phyloP scores from a whole-genome alignment of 2,888 invertebrate genomes.

The Conops quadrifasciatus region DNA sequence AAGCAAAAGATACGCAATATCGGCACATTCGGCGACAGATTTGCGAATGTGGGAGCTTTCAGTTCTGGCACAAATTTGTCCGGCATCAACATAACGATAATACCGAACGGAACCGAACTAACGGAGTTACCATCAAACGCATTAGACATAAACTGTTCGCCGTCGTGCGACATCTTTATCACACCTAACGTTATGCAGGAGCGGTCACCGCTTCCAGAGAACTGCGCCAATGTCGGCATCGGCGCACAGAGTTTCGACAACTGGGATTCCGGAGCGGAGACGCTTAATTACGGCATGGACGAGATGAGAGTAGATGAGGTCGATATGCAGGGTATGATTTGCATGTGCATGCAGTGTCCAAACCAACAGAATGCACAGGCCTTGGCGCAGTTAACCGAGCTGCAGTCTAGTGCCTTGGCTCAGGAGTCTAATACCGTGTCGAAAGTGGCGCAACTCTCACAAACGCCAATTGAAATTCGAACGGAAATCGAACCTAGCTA shows the following conservation, averaged over 20 bases:
- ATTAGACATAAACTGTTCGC: not conserved
- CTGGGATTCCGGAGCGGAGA: slow-evolving; percentile 23
- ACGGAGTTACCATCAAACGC: slow-evolving; percentile 15
- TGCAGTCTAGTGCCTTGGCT: not conserved
- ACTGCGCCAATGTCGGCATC: slow-evolving; percentile 5
- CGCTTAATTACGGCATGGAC: not conserved
- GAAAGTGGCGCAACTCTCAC: not conserved
- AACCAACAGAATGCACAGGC: not conserved
- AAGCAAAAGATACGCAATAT: slow-evolving; percentile 37
- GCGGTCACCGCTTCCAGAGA: not conserved
- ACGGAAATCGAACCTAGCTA: slow-evolving; percentile 6
- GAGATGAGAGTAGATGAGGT: not conserved
- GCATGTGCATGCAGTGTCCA: not conserved
- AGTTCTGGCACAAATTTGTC: slow-evolving; percentile 33
- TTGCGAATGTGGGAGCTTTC: slow-evolving; percentile 30
- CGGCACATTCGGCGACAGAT: slow-evolving; percentile 16
- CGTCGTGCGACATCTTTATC: not conserved
- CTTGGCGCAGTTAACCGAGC: not conserved
- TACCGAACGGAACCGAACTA: slow-evolving; percentile 18
- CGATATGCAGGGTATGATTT: not conserved
- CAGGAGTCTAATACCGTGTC: not conserved
- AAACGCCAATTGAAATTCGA: slow-evolving; percentile 5
- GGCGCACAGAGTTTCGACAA: slow-evolving; percentile 21
- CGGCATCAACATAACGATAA: slow-evolving; percentile 31
- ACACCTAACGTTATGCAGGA: not conserved